Evolutionary conservation across 2,888 invertebrate species (phyloP).

Genomic region (Strigamia crassipes): DNA sequence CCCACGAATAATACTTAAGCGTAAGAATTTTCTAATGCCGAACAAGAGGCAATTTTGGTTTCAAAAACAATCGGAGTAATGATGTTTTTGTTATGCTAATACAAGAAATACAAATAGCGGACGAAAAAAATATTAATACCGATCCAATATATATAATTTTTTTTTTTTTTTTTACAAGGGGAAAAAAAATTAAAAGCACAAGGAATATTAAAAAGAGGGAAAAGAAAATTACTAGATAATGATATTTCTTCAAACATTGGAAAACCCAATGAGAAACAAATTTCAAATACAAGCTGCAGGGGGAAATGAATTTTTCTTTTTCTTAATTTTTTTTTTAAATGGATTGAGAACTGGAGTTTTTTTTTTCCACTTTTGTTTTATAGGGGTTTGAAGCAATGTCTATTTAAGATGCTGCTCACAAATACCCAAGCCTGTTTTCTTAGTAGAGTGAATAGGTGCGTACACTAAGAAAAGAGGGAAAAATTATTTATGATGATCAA

Average conservation of each 20-base stretch:
- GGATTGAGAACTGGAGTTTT: background rate
- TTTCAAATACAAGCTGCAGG: constrained; percentile 26
- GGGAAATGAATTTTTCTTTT: background rate
- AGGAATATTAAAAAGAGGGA: constrained; percentile 4
- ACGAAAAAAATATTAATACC: background rate
- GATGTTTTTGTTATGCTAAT: too few relatives aligned
- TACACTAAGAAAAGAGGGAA: constrained; percentile 28
- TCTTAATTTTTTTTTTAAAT: background rate
- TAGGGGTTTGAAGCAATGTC: background rate
- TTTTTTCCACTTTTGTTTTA: background rate
- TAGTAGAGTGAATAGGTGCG: background rate
- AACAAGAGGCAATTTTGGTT: background rate
- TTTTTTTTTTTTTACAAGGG: background rate
- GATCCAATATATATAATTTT: background rate
- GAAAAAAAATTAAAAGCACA: constrained; percentile 5
- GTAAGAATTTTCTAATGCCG: background rate
- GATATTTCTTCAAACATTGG: constrained; percentile 25
- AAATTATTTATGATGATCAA: constrained; percentile 21
- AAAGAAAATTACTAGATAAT: constrained; percentile 29
- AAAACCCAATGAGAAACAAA: constrained; percentile 35
- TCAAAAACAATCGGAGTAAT: background rate
- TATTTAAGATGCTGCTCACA: constrained; percentile 31
- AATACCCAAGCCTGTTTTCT: constrained; percentile 29
- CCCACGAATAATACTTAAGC: background rate
- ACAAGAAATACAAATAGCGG: background rate